Evolutionary conservation across 1,140 invertebrate species (phyloP).

Genomic region (Psilanteris sp.): DNA sequence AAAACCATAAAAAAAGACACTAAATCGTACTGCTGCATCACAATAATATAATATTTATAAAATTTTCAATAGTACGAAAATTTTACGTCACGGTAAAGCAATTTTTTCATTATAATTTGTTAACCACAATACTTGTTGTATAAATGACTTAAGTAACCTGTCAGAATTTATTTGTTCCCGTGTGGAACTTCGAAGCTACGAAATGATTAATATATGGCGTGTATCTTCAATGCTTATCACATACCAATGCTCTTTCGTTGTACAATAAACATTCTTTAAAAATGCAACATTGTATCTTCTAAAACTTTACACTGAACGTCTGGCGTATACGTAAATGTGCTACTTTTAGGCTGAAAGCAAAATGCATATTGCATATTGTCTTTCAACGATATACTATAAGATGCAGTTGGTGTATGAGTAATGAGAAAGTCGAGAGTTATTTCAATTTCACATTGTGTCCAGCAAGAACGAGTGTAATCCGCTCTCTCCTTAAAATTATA

Average conservation of each 20-base stretch:
- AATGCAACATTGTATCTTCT: constrained; percentile 57
- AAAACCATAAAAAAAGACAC: too few relatives aligned
- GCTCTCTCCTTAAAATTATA: constrained; percentile 51
- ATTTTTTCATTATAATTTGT: too few relatives aligned
- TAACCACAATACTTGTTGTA: too few relatives aligned
- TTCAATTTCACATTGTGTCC: constrained; percentile 65
- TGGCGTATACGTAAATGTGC: constrained; percentile 29
- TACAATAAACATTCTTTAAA: constrained; percentile 24
- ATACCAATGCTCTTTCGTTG: constrained; percentile 3
- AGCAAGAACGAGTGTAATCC: constrained; percentile 45
- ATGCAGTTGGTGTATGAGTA: constrained; percentile 65
- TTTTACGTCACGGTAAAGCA: too few relatives aligned
- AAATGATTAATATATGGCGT: constrained; percentile 6
- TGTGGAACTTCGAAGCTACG: background rate
- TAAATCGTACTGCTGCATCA: too few relatives aligned
- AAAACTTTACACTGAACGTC: constrained; percentile 43
- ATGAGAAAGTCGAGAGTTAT: constrained; percentile 68
- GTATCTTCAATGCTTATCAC: constrained; percentile 3
- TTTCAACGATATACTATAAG: constrained; percentile 55
- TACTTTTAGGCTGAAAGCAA: constrained; percentile 60
- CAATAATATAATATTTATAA: too few relatives aligned
- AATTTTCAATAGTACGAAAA: too few relatives aligned
- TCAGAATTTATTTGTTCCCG: too few relatives aligned
- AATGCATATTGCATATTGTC: constrained; percentile 62
- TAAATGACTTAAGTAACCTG: too few relatives aligned